Conservation (phyloP, 2,797 vertebrate genomes). For the Myripristis jacobus region DNA sequence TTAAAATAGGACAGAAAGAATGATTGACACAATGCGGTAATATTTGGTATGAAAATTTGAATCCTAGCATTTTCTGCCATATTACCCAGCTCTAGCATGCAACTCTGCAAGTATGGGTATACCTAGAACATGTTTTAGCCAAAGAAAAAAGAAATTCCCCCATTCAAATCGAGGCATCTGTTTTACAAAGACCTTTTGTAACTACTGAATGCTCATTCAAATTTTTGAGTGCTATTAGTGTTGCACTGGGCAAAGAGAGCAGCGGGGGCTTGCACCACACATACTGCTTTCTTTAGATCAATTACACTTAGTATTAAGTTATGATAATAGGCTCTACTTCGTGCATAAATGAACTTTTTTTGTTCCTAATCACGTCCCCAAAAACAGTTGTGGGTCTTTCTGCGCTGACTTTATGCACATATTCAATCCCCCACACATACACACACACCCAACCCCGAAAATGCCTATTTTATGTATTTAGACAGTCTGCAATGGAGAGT, state of each 20-base stretch:
- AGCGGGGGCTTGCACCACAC: not conserved
- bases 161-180: not conserved
- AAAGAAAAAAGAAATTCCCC: no score
- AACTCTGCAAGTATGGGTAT: no score
- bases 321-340: not conserved
- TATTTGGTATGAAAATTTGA: no score
- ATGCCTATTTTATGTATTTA: slow-evolving; percentile 3
- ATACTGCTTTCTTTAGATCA: not conserved
- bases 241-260: not conserved
- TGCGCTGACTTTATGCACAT: not conserved
- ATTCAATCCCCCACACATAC: not conserved
- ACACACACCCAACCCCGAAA: no score
- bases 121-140: no score
- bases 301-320: not conserved
- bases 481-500: not conserved
- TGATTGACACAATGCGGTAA: no score
- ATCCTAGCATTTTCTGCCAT: no score
- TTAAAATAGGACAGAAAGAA: no score
- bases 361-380: not conserved
- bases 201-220: not conserved
- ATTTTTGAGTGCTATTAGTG: not conserved
- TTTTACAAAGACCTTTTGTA: not conserved
- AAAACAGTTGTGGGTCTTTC: not conserved
- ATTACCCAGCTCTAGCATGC: no score
- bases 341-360: not conserved